phyloP scores from a whole-genome alignment of 2,888 invertebrate species.

The Podotricha telesiphe region DNA sequence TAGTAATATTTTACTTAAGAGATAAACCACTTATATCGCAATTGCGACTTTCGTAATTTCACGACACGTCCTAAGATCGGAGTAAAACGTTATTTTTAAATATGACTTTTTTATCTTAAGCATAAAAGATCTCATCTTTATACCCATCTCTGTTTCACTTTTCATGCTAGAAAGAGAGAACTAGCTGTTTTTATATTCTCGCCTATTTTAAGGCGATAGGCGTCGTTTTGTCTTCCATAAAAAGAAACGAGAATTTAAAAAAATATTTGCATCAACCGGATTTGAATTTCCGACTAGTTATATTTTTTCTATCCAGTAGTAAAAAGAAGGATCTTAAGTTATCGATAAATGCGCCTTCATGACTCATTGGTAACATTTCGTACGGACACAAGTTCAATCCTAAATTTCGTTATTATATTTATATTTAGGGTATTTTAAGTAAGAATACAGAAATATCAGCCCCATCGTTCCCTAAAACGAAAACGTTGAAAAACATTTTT shows the following conservation, averaged over 20 bases:
- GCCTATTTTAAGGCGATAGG: neutral
- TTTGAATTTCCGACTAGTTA: neutral
- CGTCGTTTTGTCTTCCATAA: neutral
- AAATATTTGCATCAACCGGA: neutral
- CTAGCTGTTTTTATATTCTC: neutral
- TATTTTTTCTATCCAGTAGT: neutral
- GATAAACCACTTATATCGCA: neutral
- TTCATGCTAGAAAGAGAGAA: neutral
- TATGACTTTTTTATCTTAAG: neutral
- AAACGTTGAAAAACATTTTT: too few relatives aligned
- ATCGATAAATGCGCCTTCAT: too few relatives aligned
- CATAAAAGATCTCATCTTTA: neutral
- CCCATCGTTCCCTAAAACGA: too few relatives aligned
- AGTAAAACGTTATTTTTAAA: neutral
- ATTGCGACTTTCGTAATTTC: neutral
- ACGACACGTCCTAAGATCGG: neutral
- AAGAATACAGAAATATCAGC: too few relatives aligned
- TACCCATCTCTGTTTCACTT: neutral
- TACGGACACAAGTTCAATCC: too few relatives aligned
- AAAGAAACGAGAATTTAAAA: neutral
- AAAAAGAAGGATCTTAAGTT: too few relatives aligned
- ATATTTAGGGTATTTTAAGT: too few relatives aligned
- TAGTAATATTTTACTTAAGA: conserved; percentile 1
- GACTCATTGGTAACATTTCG: too few relatives aligned
- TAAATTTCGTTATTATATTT: too few relatives aligned